Evolutionary conservation across 2,888 invertebrate species (phyloP).

Genomic region (Sphecodes monilicornis): DNA sequence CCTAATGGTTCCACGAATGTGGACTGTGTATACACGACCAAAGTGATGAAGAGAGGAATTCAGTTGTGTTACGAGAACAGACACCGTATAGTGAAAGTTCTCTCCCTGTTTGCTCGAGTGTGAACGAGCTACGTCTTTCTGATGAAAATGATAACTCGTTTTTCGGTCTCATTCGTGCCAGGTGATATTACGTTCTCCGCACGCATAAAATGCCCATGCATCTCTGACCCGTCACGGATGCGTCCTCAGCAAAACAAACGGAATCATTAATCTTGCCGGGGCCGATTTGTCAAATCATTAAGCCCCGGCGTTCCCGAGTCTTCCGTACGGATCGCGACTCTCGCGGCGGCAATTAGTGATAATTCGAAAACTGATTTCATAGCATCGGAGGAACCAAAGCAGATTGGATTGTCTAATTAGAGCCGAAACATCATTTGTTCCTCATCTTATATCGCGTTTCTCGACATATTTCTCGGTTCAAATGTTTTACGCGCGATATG

Average conservation of each 20-base stretch:
- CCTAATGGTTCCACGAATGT: no score
- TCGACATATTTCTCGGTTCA: background rate
- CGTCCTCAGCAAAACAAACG: conserved; percentile 22
- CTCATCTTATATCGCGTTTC: background rate
- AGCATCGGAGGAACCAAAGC: background rate
- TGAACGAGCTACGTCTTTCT: background rate
- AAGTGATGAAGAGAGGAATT: background rate
- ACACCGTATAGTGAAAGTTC: no score
- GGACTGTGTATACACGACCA: no score
- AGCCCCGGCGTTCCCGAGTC: background rate
- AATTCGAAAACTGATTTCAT: background rate
- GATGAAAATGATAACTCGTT: conserved; percentile 10
- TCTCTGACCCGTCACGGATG: conserved; percentile 15
- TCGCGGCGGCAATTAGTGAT: background rate
- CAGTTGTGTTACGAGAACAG: no score
- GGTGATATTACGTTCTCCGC: background rate
- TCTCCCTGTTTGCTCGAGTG: no score
- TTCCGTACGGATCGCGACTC: background rate
- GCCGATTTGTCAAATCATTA: conserved; percentile 12
- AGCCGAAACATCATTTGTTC: background rate
- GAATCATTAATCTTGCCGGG: conserved; percentile 33
- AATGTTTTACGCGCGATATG: conserved; percentile 1
- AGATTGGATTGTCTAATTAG: background rate
- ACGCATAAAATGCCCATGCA: conserved; percentile 26
- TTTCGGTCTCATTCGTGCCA: conserved; percentile 9